Base-by-base conservation (phyloP, 2,888 invertebrate genomes). In the Ditylenchus weischeri region DNA sequence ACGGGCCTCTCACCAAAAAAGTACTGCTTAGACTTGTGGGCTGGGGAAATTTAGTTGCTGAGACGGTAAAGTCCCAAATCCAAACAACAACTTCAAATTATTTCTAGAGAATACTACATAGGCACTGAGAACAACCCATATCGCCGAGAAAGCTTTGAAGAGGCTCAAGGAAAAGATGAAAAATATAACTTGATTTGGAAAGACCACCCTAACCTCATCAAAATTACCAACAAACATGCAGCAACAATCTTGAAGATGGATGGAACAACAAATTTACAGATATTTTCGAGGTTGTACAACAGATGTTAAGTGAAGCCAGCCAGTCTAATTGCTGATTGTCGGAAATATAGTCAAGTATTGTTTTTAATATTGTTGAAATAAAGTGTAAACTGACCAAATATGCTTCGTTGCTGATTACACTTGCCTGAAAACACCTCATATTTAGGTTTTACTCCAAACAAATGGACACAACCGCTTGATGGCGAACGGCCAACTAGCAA, bases 371-470 rank as follows among this genome's bases (percentile, higher is more conserved):
- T 29, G 13, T 54, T 29, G 13, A 18, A 54, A 10, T 23, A 15
- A 54, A 23, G 36, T 19, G 11, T 59, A 38, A n/a, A 61, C 70
- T 35, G 50, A 79, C 77, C 71, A 79, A 64, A 68, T 77, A 78
- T 2, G 70, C 69, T 29, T 76, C 75, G 58, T 68, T 71, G 36
- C 75, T 73, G 18, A 76, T 69, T 29, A 64, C 57, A 29, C 23
- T 23, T 21, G 54, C 21, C 50, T 63, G 29, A 66, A 57, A 29
- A 29, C 29, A 29, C 5, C 29, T 29, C 5, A 29, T 29, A 29
- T 29, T 29, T 29, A 29, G 29, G 5, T 5, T 29, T 29, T 5
- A 29, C 47, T 72, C 75, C 19, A 60, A 57, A 19, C 70, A 47
- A 18, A 48, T 29, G 29, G 29, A 4, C 29, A 29, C 29, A 29